Conservation (phyloP, 2,888 invertebrate genomes). For the Hipparchia sbordonii region DNA sequence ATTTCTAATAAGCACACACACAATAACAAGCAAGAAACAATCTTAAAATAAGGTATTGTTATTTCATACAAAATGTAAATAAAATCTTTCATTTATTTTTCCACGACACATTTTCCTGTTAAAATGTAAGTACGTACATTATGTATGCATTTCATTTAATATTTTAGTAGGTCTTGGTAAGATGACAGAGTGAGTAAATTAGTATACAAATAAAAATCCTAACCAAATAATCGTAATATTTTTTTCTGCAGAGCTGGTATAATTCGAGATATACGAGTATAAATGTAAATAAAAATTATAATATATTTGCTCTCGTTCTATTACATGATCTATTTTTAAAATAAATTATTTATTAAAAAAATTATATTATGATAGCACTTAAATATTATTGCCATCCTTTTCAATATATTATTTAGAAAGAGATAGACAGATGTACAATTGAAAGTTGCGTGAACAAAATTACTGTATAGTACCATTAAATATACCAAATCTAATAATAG, state of each 20-base stretch:
- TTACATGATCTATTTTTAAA: not conserved
- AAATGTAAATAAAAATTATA: not conserved
- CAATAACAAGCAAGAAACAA: not conserved
- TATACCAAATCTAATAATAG: not conserved
- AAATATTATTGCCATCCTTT: not conserved
- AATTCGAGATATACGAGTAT: constrained; percentile 15
- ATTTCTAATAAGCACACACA: constrained; percentile 9
- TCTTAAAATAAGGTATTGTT: not conserved
- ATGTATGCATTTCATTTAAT: not conserved
- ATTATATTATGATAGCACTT: not conserved
- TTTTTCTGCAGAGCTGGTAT: constrained; percentile 23
- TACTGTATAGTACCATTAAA: not conserved
- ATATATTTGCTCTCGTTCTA: not conserved
- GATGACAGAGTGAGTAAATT: not conserved
- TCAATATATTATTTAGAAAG: not conserved
- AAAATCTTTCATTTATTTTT: not conserved
- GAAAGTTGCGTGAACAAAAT: not conserved
- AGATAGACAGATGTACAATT: not conserved
- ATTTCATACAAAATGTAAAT: not conserved
- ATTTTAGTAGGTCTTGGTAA: not conserved
- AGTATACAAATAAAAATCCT: constrained; percentile 15
- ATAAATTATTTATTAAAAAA: not conserved
- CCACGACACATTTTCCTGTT: not conserved
- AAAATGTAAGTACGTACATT: not conserved
- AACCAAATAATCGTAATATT: not conserved